These are phyloP conservation scores for Centrocercus urophasianus DNA, from an alignment of 2,113 vertebrate species.

Conservation along the genomic window DNA sequence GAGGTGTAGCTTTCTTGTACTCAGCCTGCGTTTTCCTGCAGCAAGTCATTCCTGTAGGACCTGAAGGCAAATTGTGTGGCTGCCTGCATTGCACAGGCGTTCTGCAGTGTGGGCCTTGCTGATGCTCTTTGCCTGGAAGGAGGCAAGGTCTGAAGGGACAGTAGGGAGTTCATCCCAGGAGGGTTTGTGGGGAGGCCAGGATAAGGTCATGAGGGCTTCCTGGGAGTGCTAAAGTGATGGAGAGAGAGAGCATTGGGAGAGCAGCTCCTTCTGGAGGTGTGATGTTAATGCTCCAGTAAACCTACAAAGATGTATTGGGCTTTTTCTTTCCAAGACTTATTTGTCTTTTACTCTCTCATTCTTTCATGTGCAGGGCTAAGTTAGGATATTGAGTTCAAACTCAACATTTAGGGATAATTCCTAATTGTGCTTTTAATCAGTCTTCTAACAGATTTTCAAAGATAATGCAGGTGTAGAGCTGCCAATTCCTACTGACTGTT, in stretches of 20 bases:
- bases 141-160: background rate
- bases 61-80: background rate
- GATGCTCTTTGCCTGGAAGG: background rate
- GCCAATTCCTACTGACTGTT: background rate
- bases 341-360: background rate
- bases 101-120: background rate
- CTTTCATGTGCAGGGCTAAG: background rate
- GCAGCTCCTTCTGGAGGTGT: background rate
- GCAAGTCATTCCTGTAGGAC: background rate
- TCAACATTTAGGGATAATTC: background rate
- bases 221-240: background rate
- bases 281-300: background rate
- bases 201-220: background rate
- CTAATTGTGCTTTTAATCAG: background rate
- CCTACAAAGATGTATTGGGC: background rate
- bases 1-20: background rate
- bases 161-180: background rate
- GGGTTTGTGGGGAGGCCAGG: background rate
- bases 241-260: background rate
- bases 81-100: background rate
- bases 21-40: background rate
- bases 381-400: background rate
- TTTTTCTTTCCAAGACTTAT: background rate
- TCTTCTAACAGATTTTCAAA: background rate
- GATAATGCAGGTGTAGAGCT: background rate